Percentiles rank a stretch among this genome's conserved stretches.
phyloP scores from a whole-genome alignment of 2,888 invertebrate genomes.

The Tachina lurida region DNA sequence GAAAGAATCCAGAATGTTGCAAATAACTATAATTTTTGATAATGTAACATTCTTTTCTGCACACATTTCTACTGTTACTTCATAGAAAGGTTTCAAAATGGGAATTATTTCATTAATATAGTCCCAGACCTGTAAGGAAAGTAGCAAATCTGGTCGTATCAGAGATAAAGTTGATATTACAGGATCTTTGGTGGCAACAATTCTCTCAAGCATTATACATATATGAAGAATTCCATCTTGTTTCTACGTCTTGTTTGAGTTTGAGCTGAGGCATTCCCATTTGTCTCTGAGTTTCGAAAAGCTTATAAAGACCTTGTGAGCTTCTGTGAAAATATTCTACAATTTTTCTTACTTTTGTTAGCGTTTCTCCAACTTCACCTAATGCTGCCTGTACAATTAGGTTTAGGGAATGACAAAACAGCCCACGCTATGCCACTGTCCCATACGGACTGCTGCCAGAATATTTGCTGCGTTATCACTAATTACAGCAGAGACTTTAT shows the following conservation, averaged over 20 bases:
- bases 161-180: not conserved
- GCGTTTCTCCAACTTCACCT: not conserved
- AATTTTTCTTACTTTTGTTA: not conserved
- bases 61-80: not conserved
- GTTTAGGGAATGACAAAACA: conserved; percentile 9
- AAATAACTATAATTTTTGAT: conserved; percentile 13
- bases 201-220: not conserved
- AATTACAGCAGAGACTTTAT: conserved; percentile 29
- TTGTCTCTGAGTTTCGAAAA: not conserved
- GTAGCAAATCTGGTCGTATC: not conserved
- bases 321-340: no score
- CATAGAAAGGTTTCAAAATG: conserved; percentile 25
- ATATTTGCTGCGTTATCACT: conserved; percentile 59
- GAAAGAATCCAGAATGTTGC: conserved; percentile 19
- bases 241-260: not conserved
- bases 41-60: not conserved
- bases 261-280: not conserved
- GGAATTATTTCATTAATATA: conserved; percentile 8
- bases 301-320: not conserved
- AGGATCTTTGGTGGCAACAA: not conserved
- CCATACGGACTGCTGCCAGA: conserved; percentile 32
- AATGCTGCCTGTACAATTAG: not conserved
- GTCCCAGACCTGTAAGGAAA: conserved; percentile 21
- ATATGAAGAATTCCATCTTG: not conserved
- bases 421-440: conserved; percentile 30